Percentiles rank a stretch among this genome's conserved stretches.
These are phyloP conservation scores for Pogonus chalceus DNA, from an alignment of 1,140 invertebrate species.

Conservation along the genomic window DNA sequence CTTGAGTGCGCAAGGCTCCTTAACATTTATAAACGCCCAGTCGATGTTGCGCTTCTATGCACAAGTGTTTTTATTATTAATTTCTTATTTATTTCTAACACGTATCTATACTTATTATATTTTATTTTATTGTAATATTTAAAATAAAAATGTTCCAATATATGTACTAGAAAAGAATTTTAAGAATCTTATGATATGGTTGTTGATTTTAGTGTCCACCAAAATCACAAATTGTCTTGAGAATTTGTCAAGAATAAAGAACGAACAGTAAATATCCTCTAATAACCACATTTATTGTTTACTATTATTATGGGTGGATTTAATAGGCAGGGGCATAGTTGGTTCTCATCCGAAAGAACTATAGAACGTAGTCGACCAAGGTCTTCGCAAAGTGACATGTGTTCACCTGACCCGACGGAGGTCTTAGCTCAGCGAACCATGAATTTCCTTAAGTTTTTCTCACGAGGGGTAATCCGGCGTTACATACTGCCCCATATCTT, in stretches of 20 bases:
- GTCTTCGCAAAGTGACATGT: conserved; percentile 6
- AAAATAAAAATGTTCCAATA: too few species aligned
- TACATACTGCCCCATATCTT: conserved; percentile 13
- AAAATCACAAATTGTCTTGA: conserved; percentile 4
- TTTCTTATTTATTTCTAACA: too few species aligned
- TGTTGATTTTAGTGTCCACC: too few species aligned
- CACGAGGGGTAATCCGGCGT: conserved; percentile 10
- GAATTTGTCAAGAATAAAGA: background rate
- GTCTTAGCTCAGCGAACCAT: conserved; percentile 15
- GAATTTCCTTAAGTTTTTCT: conserved; percentile 11
- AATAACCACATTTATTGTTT: background rate
- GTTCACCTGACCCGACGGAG: background rate
- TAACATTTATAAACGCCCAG: too few species aligned
- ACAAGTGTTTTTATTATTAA: too few species aligned
- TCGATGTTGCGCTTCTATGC: too few species aligned
- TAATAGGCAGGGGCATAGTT: background rate
- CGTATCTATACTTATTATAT: too few species aligned
- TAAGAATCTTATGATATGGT: too few species aligned
- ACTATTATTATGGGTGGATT: background rate
- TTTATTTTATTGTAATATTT: too few species aligned
- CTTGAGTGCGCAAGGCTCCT: too few species aligned
- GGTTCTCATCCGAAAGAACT: background rate
- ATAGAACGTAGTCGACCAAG: background rate
- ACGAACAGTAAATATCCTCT: background rate
- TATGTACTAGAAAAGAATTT: too few species aligned